Evolutionary conservation across 2,797 vertebrate species (phyloP).

Genomic region (Enoplosus armatus): DNA sequence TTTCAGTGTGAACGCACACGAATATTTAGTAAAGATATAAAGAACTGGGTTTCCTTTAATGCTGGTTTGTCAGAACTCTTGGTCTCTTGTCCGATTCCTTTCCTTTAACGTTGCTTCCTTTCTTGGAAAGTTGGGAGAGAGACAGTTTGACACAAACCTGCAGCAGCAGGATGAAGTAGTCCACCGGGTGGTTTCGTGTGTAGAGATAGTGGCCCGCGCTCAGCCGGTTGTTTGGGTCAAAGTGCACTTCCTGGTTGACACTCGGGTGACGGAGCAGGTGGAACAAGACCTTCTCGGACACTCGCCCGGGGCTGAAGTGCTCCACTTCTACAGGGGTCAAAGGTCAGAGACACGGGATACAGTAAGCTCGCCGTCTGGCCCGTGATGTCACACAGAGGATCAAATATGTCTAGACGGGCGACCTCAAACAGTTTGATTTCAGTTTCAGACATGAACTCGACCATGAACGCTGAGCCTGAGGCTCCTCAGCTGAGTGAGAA

Average conservation of each 20-base stretch:
- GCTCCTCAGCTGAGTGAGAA: not conserved
- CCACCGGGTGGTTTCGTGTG: constrained; percentile 92
- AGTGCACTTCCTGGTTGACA: constrained; percentile 94
- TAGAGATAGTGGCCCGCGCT: constrained; percentile 91
- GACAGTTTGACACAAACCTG: constrained; percentile 82
- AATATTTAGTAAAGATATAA: no score
- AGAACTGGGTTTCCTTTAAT: no score
- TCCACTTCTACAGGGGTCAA: constrained; percentile 88
- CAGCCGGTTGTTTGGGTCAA: constrained; percentile 87
- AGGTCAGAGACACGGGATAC: constrained; percentile 5
- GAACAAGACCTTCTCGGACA: constrained; percentile 93
- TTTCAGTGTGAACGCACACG: no score
- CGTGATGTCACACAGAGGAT: not conserved
- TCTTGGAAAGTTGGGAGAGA: not conserved
- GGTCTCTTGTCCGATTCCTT: not conserved
- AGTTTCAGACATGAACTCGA: not conserved
- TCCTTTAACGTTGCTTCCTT: not conserved
- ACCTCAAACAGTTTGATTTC: no score
- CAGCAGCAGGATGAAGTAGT: constrained; percentile 94
- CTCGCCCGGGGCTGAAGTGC: constrained; percentile 88
- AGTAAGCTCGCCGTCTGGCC: not conserved
- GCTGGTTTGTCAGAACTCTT: no score
- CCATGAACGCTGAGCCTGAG: not conserved
- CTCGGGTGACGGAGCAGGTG: constrained; percentile 93
- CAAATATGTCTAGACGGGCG: not conserved